Evolutionary conservation across 1,140 invertebrate species (phyloP).

Genomic region (Manduca sexta): DNA sequence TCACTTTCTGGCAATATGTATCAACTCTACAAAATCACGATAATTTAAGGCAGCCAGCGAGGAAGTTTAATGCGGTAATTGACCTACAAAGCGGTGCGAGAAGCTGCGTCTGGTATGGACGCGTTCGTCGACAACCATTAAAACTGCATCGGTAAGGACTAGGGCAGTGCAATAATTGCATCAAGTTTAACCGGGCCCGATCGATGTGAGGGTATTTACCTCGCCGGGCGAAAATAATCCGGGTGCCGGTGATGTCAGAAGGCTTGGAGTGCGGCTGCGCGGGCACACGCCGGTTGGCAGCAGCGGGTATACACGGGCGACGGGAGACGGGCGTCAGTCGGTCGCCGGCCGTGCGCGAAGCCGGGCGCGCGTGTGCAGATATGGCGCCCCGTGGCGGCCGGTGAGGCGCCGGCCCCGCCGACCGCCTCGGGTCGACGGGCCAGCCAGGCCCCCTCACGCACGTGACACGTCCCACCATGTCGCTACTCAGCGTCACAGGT

Average conservation of each 20-base stretch:
- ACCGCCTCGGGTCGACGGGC: constrained; percentile 66
- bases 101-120: too few relatives aligned
- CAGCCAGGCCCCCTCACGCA: constrained; percentile 42
- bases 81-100: too few relatives aligned
- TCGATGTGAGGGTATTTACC: constrained; percentile 72
- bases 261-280: constrained; percentile 46
- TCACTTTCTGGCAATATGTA: too few relatives aligned
- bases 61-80: too few relatives aligned
- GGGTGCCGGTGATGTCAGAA: constrained; percentile 66
- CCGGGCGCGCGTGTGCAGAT: constrained; percentile 59
- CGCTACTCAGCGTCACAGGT: constrained; percentile 74
- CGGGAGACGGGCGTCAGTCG: constrained; percentile 68
- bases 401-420: constrained; percentile 66
- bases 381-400: constrained; percentile 66
- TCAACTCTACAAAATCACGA: too few relatives aligned
- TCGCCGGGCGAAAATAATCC: constrained; percentile 70
- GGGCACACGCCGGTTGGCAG: constrained; percentile 5
- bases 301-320: constrained; percentile 14
- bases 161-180: constrained; percentile 71
- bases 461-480: constrained; percentile 61
- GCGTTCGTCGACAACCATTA: too few relatives aligned
- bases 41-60: too few relatives aligned
- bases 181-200: constrained; percentile 67
- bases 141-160: constrained; percentile 51
- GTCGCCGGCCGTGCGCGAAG: constrained; percentile 62